Evolutionary conservation across 2,113 vertebrate species (phyloP), one percentile per base, ranked within the genome.

Genomic region (Crotalus horridus): DNA sequence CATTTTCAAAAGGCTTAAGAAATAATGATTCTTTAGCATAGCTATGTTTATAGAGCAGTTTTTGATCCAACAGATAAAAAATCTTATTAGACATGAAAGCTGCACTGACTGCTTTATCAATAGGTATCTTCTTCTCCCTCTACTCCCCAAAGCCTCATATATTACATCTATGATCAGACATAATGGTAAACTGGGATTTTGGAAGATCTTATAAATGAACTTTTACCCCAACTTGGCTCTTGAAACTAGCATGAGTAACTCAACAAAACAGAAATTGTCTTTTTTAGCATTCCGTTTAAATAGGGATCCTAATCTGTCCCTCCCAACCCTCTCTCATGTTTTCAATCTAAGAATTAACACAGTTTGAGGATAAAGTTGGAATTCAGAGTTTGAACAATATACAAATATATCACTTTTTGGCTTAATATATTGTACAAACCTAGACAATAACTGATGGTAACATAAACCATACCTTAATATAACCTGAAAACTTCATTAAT

Each of bases 21-120:
- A 94, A 94, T 89, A 15, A 29, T 89, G 48, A 90, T 86, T 87
- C 90, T 21, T 81, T 24, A 88, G 1, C 7, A 54, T 93, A 93
- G n/a, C 26, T 46, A 51, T 91, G 4, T 12, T 59, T 51, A 81
- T 20, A 39, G 33, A 81, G 15, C 33, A 39, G 2, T 39, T 81
- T 81, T 81, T 81, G 6, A 81, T 26, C 51, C 46, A 88, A 85
- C 33, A 91, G 51, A 56, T 39, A 56, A n/a, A 33, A 56, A 12
- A 11, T 33, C 33, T 43, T 69, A 51, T 9, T 69, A n/a, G 23
- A 15, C 26, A 51, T 87, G 24, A 87, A 39, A 87, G 46, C 24
- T 53, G 33, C 33, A 39, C 12, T 29, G 4, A 11, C 26, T 51
- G 6, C 0, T 87, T 39, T 51, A 51, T 53, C 85, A 26, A 69